A percentile compares a stretch with the other conserved stretches of the same genome.
These are phyloP conservation scores for Teleogryllus occipitalis DNA, from an alignment of 1,140 invertebrate species.

Conservation along the genomic window DNA sequence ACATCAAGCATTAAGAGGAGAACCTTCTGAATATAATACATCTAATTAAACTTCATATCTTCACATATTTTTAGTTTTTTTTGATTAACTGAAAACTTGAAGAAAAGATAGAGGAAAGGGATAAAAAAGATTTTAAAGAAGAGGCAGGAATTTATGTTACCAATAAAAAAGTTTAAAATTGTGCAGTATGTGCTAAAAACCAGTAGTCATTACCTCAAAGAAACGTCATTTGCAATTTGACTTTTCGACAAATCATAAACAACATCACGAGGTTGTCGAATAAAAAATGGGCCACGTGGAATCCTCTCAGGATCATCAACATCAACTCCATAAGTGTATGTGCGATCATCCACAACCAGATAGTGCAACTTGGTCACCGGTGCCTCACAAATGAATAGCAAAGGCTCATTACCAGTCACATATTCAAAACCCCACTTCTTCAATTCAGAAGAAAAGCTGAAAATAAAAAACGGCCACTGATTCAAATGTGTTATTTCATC, in stretches of 20 bases:
- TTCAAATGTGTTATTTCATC: background rate
- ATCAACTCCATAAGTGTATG: conserved; percentile 73
- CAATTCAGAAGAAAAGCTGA: conserved; percentile 58
- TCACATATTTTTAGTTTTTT: too few species aligned
- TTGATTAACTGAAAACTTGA: too few species aligned
- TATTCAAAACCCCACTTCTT: conserved; percentile 78
- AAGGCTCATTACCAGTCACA: conserved; percentile 62
- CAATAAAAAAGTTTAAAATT: too few species aligned
- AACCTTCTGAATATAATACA: too few species aligned
- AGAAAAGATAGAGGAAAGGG: too few species aligned
- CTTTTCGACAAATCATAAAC: conserved; percentile 75
- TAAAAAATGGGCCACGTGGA: conserved; percentile 79
- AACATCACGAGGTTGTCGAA: conserved; percentile 69
- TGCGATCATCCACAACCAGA: conserved; percentile 60
- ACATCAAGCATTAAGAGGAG: too few species aligned
- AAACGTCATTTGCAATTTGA: conserved; percentile 60
- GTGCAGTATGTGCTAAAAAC: too few species aligned
- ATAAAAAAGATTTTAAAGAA: too few species aligned
- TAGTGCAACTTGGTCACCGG: conserved; percentile 55
- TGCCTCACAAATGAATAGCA: conserved; percentile 85
- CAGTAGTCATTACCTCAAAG: conserved; percentile 45
- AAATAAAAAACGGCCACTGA: conserved; percentile 30
- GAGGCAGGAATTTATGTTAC: too few species aligned
- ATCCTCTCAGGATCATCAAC: conserved; percentile 67
- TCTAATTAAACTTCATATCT: too few species aligned